phyloP scores from a whole-genome alignment of 2,888 invertebrate species.

The Macaria liturata region DNA sequence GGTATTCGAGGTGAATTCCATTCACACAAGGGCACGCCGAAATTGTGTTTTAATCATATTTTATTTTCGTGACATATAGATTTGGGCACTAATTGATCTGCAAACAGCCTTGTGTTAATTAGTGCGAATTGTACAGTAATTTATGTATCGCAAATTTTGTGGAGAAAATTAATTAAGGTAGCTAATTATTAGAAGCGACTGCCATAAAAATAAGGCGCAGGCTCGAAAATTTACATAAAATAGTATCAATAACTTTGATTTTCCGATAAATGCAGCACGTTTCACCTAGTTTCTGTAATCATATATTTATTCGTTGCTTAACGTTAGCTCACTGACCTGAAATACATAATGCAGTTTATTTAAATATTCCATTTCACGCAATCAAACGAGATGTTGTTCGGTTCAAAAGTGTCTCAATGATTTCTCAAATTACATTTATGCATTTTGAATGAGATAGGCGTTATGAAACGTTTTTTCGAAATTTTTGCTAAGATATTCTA shows the following conservation, averaged over 20 bases:
- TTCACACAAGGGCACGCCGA: conserved; percentile 21
- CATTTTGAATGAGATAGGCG: conserved; percentile 32
- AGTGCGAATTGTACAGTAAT: not conserved
- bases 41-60: conserved; percentile 17
- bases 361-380: conserved; percentile 30
- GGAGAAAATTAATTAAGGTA: too few relatives aligned
- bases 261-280: conserved; percentile 24
- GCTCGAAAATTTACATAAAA: conserved; percentile 11
- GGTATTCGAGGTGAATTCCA: not conserved
- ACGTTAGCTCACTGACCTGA: conserved; percentile 21
- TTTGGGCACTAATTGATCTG: not conserved
- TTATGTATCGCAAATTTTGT: too few relatives aligned
- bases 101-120: conserved; percentile 18
- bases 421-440: conserved; percentile 20
- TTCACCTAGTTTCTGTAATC: conserved; percentile 27
- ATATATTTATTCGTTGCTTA: conserved; percentile 29
- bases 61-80: conserved; percentile 1
- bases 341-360: conserved; percentile 26
- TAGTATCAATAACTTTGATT: conserved; percentile 17
- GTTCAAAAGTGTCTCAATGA: conserved; percentile 20
- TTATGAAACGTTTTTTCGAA: conserved; percentile 22
- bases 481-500: not conserved
- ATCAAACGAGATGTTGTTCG: conserved; percentile 28
- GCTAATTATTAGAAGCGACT: too few relatives aligned
- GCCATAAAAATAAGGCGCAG: conserved; percentile 2